These are phyloP conservation scores for Varanus salvator DNA, from an alignment of 2,113 vertebrate genomes.

Conservation along the genomic window DNA sequence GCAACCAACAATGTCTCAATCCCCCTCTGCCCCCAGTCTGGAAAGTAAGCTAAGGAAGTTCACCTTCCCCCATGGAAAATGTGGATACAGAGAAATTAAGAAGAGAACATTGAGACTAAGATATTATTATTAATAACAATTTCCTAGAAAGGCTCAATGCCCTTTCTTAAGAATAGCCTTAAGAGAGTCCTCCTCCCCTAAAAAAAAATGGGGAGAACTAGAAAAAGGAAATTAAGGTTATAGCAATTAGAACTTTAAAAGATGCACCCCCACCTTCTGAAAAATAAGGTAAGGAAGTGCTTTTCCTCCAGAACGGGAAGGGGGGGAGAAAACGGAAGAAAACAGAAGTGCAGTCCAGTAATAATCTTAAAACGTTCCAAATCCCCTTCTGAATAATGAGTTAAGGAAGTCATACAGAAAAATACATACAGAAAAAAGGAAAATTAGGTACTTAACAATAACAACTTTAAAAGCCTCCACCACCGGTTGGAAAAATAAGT, in stretches of 20 bases:
- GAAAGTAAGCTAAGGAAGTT: neutral
- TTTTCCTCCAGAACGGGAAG: neutral
- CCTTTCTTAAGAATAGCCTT: neutral
- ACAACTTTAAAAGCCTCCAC: too few species aligned
- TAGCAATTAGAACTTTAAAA: too few species aligned
- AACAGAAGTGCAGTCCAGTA: too few species aligned
- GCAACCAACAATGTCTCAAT: neutral
- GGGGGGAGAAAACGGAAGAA: neutral
- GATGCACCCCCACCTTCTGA: too few species aligned
- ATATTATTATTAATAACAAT: neutral
- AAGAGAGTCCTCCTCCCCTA: too few species aligned
- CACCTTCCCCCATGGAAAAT: neutral
- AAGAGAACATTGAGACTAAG: neutral
- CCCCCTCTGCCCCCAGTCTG: neutral
- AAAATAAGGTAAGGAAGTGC: neutral
- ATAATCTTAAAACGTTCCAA: neutral
- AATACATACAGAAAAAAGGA: too few species aligned
- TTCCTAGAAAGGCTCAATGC: neutral
- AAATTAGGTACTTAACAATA: too few species aligned
- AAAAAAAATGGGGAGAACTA: too few species aligned
- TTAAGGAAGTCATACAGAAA: too few species aligned
- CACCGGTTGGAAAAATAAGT: too few species aligned
- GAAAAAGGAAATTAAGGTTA: too few species aligned
- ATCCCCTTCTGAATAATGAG: too few species aligned
- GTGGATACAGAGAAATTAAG: neutral